Evolutionary conservation across 2,113 vertebrate species (phyloP).

Genomic region (Cercopithecus mona): DNA sequence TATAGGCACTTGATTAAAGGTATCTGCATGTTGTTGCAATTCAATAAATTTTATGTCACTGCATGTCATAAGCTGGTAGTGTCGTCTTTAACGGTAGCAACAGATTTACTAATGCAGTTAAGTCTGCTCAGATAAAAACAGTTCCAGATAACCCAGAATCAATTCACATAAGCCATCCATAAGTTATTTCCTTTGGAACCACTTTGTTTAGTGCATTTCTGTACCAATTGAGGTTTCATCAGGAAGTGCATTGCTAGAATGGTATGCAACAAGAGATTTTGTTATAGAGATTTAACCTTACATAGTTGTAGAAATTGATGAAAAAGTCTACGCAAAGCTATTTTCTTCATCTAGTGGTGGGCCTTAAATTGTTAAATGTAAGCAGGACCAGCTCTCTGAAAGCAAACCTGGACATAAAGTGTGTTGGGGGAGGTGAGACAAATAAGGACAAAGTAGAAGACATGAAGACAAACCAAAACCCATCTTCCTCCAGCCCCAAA

Average conservation of each 20-base stretch:
- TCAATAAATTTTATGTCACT: neutral
- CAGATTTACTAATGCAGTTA: neutral
- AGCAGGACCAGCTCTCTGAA: neutral
- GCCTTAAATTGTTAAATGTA: neutral
- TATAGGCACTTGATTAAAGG: neutral
- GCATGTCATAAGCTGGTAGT: neutral
- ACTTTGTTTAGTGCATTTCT: neutral
- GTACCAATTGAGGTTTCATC: neutral
- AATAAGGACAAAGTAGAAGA: neutral
- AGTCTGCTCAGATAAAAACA: neutral
- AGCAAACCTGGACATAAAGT: neutral
- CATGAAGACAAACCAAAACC: neutral
- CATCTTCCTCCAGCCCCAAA: neutral
- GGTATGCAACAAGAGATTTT: neutral
- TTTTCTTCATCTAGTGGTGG: neutral
- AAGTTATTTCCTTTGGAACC: neutral
- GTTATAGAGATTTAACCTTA: neutral
- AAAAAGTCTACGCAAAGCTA: neutral
- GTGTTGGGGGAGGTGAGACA: too few relatives aligned
- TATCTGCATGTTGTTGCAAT: neutral
- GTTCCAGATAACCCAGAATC: neutral
- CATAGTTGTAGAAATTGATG: neutral
- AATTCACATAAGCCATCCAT: neutral
- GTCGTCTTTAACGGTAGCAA: neutral
- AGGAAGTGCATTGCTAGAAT: neutral